Evolutionary conservation across 1,140 invertebrate genomes (phyloP), one percentile per base, ranked within the genome.

Genomic region (Carposina sasakii): DNA sequence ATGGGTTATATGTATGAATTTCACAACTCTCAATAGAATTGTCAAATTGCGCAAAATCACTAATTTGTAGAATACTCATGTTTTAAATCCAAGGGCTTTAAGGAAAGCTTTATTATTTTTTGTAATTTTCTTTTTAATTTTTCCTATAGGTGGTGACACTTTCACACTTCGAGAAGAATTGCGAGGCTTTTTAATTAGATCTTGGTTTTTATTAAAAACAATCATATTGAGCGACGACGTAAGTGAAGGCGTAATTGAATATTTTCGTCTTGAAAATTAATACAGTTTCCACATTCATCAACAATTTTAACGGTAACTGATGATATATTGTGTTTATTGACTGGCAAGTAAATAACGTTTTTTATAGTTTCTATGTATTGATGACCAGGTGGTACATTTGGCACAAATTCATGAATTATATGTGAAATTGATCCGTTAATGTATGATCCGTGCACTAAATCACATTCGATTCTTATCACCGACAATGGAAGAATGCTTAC

Each of bases 331-430:
- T 48, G 21, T 31, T 41, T 24, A 17, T n/a, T 21, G 2, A 48
- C 20, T n/a, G 47, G 47, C 22, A 49, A 49, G 34, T 49, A 49
- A 15, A 49, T 41, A 19, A 49, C 16, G 19, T 49, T 49, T 21
- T 49, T 30, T 15, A 37, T 36, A 6, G 17, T 34, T 41, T 49
- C 47, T 21, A 40, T 16, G n/a, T 31, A 19, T 33, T n/a, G n/a
- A 31, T 49, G 28, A 8, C 47, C 28, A 28, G 37, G 26, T 12
- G 47, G 24, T 21, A 41, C 47, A 17, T 49, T 49, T 17, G 37
- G 47, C 17, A 40, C 17, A 40, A 48, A 48, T 39, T 48, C 46
- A 21, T 39, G 15, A n/a, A 48, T 37, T 26, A 39, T 33, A 23
- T 49, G 36, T 12, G 36, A 24, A 17, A 37, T 36, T 31, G 21